Base-by-base conservation (phyloP, 1,140 invertebrate genomes). In the Pissodes strobi region DNA sequence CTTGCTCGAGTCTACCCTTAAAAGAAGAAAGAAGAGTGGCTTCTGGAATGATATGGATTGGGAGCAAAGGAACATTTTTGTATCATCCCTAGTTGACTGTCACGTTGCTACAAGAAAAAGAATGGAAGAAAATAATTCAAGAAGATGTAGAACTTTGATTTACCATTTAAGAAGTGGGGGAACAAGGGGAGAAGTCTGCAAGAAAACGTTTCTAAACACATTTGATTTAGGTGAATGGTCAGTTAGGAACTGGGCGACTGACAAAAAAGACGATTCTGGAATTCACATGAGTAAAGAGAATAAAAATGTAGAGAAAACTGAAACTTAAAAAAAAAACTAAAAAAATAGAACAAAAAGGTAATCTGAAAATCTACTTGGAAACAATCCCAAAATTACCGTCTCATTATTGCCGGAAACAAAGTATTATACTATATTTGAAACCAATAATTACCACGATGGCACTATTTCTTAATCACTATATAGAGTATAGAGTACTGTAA, bases 51-150 rank as follows among this genome's bases (percentile, higher is more conserved):
- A 43, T 43, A 43, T 43, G 39, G 39, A 43, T 43, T 43, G 39
- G 39, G 39, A 43, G 39, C 39, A 43, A 43, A 43, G 39, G 13
- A 43, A 43, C 4, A 6, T 17, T n/a, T 43, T 43, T 43, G 39
- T 43, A 5, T 43, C 39, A 43, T 43, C 39, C 39, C 39, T 43
- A 43, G 39, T 43, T 43, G 39, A 43, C 39, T 43, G 39, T 43
- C 39, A 43, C 15, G 13, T 43, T 43, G 39, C 39, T 43, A 43
- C 15, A 43, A 43, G 6, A 12, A 43, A 43, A 43, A 43, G 15
- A 13, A 43, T 13, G 39, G 39, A n/a, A 10, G 15, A 43, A 43
- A 43, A 43, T 43, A 17, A 43, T 43, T 43, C 15, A 43, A 43
- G 15, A 43, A 43, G 39, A 43, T 6, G 13, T 43, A 12, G 5